Conservation (phyloP, 2,113 vertebrate genomes). For the Entelurus aequoreus region DNA sequence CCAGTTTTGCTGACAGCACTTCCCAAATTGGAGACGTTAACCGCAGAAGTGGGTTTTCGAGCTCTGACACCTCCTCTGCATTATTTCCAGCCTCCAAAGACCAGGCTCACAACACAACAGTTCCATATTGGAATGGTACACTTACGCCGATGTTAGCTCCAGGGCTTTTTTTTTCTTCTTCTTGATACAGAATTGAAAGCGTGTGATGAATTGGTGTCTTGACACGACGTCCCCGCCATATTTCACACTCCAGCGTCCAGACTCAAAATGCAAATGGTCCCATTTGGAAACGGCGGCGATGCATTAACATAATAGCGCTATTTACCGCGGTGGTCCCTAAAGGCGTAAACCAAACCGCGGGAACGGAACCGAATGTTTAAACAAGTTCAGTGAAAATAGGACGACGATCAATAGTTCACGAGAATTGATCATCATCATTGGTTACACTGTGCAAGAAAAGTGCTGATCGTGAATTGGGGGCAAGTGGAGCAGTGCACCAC, state of each 20-base stretch:
- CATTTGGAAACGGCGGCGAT: conserved; percentile 32
- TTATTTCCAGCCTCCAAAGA: no score
- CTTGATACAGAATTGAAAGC: conserved; percentile 1
- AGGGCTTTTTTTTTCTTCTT: background rate
- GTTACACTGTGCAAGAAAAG: no score
- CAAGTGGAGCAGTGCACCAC: no score
- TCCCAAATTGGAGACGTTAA: no score
- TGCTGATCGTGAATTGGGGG: no score
- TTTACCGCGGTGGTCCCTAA: conserved; percentile 30
- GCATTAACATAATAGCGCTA: conserved; percentile 39
- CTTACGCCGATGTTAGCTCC: background rate
- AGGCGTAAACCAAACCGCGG: conserved; percentile 3
- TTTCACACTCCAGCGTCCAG: conserved; percentile 29
- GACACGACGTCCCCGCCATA: conserved; percentile 34
- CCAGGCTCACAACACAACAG: background rate
- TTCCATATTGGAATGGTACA: background rate
- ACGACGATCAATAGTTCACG: background rate
- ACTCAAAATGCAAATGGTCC: conserved; percentile 45
- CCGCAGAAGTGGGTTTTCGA: no score
- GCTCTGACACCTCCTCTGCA: no score
- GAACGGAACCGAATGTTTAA: background rate
- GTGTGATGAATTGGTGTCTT: conserved; percentile 40
- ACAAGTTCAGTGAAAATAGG: background rate
- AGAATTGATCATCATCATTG: background rate
- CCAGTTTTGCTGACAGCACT: no score